These are phyloP conservation scores for Gortyna flavago DNA, from an alignment of 2,888 invertebrate genomes.

Conservation along the genomic window DNA sequence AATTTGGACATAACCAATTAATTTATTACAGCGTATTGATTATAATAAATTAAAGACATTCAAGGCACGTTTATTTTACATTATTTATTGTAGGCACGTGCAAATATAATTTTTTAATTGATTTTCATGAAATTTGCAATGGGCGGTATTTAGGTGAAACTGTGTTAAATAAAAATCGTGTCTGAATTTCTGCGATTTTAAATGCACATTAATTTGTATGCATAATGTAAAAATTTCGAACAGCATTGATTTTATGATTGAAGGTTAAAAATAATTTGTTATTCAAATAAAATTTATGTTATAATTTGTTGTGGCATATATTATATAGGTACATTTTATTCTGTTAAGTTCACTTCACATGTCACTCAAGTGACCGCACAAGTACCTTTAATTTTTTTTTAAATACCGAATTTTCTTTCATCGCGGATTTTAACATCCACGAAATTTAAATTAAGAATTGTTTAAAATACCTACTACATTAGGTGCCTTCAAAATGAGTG, in stretches of 20 bases:
- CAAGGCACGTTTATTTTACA: not conserved
- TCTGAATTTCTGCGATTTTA: slow-evolving; percentile 4
- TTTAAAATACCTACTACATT: not conserved
- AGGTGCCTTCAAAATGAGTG: no score
- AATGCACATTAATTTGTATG: slow-evolving; percentile 33
- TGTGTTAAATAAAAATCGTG: slow-evolving; percentile 12
- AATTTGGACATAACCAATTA: not conserved
- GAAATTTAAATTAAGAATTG: not conserved
- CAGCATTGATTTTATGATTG: slow-evolving; percentile 1
- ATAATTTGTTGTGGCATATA: not conserved
- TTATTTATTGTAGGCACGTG: not conserved
- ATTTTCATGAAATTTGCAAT: slow-evolving; percentile 21
- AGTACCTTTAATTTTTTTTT: not conserved
- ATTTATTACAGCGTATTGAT: not conserved
- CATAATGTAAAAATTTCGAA: slow-evolving; percentile 12
- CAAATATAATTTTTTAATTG: not conserved
- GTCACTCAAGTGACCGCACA: not conserved
- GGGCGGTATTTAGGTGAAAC: not conserved
- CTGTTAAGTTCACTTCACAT: not conserved
- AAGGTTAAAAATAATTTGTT: slow-evolving; percentile 30
- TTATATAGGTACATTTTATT: no score
- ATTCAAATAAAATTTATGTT: slow-evolving; percentile 17
- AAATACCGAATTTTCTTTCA: no score
- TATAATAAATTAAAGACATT: not conserved
- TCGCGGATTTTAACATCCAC: no score